Conservation (phyloP, 1,140 invertebrate genomes). For the Scaptomyza hsui region DNA sequence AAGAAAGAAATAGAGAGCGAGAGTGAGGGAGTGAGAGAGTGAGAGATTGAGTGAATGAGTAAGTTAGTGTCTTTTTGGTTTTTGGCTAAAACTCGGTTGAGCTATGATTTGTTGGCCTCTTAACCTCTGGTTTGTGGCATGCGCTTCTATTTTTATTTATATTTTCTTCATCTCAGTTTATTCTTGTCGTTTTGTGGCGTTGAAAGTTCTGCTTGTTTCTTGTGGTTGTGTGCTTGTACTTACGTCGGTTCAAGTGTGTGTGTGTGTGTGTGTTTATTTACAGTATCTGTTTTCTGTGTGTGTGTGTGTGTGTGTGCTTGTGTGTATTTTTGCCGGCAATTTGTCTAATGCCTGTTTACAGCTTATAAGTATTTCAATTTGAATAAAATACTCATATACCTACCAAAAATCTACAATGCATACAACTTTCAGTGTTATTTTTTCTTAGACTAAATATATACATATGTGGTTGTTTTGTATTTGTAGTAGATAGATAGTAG, state of each 20-base stretch:
- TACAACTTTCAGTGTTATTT: constrained; percentile 10
- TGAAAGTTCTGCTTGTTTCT: constrained; percentile 40
- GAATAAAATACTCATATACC: constrained; percentile 30
- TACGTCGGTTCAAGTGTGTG: constrained; percentile 63
- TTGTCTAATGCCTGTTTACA: constrained; percentile 14
- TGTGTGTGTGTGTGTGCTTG: constrained; percentile 35
- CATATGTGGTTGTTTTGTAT: constrained; percentile 22
- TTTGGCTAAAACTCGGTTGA: constrained; percentile 13
- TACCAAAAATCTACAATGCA: constrained; percentile 43
- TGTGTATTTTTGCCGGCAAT: constrained; percentile 22
- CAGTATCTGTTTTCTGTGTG: constrained; percentile 54
- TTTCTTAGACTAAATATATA: constrained; percentile 41
- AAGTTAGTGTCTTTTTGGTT: constrained; percentile 10
- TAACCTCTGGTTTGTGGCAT: constrained; percentile 43
- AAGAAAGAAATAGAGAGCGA: constrained; percentile 9
- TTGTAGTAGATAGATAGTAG: constrained; percentile 16
- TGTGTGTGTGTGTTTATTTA: constrained; percentile 70
- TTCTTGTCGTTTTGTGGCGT: constrained; percentile 37
- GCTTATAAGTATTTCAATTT: constrained; percentile 23
- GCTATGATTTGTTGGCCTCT: constrained; percentile 23
- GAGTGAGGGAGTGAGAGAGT: neutral
- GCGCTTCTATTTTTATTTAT: constrained; percentile 25
- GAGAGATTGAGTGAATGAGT: constrained; percentile 27
- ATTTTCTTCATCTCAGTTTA: constrained; percentile 12
- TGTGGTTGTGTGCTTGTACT: constrained; percentile 58